A percentile compares a stretch with the other conserved stretches of the same genome.
Conservation (phyloP, 2,797 vertebrate genomes). For the Dermochelys coriacea region DNA sequence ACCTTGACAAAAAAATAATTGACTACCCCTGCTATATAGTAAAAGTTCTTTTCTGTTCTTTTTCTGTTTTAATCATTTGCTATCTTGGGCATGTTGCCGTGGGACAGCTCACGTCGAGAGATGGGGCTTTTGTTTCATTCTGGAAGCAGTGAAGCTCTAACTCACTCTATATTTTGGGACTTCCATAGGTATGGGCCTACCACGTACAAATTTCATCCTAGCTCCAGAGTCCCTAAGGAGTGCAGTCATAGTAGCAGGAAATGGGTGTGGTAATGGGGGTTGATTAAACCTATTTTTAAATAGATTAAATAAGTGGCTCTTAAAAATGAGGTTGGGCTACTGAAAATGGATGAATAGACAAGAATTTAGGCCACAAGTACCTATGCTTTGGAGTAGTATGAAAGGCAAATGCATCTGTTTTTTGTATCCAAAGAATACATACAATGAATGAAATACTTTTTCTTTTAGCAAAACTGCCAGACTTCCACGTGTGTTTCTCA, state of each 20-base stretch:
- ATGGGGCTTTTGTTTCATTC: not conserved
- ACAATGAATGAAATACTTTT: not conserved
- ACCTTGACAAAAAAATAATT: too few relatives aligned
- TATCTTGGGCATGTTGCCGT: not conserved
- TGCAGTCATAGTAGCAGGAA: not conserved
- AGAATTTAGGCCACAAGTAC: not conserved
- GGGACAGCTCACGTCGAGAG: not conserved
- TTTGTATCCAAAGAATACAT: not conserved
- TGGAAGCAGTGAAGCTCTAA: not conserved
- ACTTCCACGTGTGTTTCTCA: slow-evolving; percentile 69
- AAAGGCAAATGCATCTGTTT: slow-evolving; percentile 40
- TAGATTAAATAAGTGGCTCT: not conserved
- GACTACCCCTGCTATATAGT: too few relatives aligned
- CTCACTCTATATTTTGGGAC: accelerated
- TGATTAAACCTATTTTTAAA: accelerated
- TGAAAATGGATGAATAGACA: not conserved
- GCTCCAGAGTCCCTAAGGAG: not conserved
- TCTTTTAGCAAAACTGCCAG: slow-evolving; percentile 32
- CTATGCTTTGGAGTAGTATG: not conserved
- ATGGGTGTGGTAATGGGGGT: not conserved
- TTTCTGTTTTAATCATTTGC: not conserved
- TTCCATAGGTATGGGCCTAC: accelerated
- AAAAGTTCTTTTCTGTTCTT: not conserved
- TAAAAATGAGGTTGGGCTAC: not conserved
- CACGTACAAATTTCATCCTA: accelerated